Conservation (phyloP, 2,797 vertebrate species). For the Oreochromis grahami region DNA sequence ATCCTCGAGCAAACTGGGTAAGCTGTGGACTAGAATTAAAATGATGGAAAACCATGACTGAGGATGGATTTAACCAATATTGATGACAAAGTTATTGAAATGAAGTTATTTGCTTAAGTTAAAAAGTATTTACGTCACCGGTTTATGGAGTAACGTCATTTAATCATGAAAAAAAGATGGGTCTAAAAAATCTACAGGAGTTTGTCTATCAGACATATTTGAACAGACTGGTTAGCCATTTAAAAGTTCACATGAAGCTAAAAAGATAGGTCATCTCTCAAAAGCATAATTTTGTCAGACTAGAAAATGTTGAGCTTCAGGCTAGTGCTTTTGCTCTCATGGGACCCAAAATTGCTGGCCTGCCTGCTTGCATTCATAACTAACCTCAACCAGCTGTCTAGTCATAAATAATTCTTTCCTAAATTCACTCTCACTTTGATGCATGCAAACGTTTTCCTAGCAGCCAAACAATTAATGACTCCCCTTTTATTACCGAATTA, state of each 20-base stretch:
- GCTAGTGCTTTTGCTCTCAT: neutral
- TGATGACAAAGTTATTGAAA: neutral
- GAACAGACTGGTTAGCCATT: neutral
- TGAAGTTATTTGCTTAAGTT: neutral
- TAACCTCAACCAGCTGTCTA: neutral
- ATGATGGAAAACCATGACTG: neutral
- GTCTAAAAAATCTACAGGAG: neutral
- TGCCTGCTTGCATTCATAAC: neutral
- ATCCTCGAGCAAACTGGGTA: neutral
- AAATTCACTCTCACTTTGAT: slow-evolving; percentile 8
- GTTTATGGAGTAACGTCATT: neutral
- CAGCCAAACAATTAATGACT: slow-evolving; percentile 9
- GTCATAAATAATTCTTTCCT: neutral
- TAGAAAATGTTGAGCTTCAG: neutral
- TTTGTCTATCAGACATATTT: neutral
- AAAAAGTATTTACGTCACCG: neutral
- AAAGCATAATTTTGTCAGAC: neutral
- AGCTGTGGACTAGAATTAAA: neutral
- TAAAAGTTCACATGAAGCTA: neutral
- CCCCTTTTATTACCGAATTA: neutral
- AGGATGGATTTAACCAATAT: neutral
- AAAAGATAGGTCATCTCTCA: neutral
- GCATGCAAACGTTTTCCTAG: neutral
- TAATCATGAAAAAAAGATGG: neutral
- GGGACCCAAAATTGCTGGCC: neutral